A percentile compares a stretch with the other conserved stretches of the same genome.
These are phyloP conservation scores for Tangachromis dhanisi DNA, from an alignment of 2,113 vertebrate genomes.

Conservation along the genomic window DNA sequence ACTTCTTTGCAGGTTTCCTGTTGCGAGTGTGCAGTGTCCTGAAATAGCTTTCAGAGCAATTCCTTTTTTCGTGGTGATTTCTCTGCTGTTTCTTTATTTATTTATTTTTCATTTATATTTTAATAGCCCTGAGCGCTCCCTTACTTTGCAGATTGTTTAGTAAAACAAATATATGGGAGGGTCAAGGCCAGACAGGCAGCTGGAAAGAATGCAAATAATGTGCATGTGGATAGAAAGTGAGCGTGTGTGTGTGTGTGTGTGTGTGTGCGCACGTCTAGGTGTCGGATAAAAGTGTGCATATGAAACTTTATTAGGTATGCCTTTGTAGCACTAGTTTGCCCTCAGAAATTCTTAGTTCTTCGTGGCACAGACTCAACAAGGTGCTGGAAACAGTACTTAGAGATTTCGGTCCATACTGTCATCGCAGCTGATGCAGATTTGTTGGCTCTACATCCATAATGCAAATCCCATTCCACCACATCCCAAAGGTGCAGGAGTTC, in stretches of 20 bases:
- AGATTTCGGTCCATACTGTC: background rate
- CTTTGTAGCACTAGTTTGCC: background rate
- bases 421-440: background rate
- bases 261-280: background rate
- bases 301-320: background rate
- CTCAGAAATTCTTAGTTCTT: background rate
- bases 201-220: background rate
- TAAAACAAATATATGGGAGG: background rate
- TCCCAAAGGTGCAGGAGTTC: background rate
- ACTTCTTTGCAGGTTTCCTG: conserved; percentile 24
- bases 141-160: background rate
- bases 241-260: too few relatives aligned
- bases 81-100: accelerated
- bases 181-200: background rate
- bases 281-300: background rate
- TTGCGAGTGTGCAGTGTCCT: background rate
- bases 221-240: background rate
- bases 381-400: background rate
- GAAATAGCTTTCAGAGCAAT: background rate
- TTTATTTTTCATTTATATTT: background rate
- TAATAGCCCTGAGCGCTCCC: background rate
- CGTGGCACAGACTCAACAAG: background rate
- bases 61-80: background rate
- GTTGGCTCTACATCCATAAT: background rate
- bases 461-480: background rate